These are phyloP conservation scores for Lysandra coridon DNA, from an alignment of 2,888 invertebrate genomes.

Conservation along the genomic window DNA sequence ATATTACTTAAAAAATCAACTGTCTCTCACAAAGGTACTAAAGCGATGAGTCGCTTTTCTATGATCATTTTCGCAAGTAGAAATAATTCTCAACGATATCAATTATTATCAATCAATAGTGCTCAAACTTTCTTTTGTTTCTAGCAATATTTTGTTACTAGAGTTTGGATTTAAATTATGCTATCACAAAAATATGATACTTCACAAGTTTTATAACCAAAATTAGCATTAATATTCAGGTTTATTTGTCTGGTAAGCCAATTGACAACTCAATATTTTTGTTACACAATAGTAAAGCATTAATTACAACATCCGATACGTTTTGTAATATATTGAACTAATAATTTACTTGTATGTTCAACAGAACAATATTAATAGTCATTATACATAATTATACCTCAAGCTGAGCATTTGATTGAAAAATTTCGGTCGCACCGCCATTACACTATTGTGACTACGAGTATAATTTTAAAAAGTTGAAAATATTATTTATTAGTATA, in stretches of 20 bases:
- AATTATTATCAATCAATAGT: not conserved
- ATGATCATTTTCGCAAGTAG: too few species aligned
- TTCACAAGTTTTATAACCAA: not conserved
- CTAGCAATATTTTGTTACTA: not conserved
- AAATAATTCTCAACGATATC: too few species aligned
- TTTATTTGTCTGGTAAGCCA: not conserved
- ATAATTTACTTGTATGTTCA: conserved; percentile 40
- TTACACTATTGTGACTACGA: conserved; percentile 26
- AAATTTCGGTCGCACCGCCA: conserved; percentile 46
- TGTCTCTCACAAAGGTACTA: too few species aligned
- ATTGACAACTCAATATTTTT: conserved; percentile 5
- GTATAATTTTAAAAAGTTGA: conserved; percentile 15
- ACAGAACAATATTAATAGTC: conserved; percentile 50
- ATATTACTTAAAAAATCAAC: too few species aligned
- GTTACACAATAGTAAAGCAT: not conserved
- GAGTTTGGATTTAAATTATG: not conserved
- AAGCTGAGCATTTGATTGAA: conserved; percentile 69
- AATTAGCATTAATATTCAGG: not conserved
- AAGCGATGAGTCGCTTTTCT: too few species aligned
- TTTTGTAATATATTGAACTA: conserved; percentile 16
- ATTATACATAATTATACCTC: conserved; percentile 67
- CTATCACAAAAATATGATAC: too few species aligned
- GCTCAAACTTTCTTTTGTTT: not conserved
- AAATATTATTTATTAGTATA: conserved; percentile 37
- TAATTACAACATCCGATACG: not conserved